A percentile compares a stretch with the other conserved stretches of the same genome.
phyloP scores from a whole-genome alignment of 1,140 invertebrate species.

The Heliconius melpomene region DNA sequence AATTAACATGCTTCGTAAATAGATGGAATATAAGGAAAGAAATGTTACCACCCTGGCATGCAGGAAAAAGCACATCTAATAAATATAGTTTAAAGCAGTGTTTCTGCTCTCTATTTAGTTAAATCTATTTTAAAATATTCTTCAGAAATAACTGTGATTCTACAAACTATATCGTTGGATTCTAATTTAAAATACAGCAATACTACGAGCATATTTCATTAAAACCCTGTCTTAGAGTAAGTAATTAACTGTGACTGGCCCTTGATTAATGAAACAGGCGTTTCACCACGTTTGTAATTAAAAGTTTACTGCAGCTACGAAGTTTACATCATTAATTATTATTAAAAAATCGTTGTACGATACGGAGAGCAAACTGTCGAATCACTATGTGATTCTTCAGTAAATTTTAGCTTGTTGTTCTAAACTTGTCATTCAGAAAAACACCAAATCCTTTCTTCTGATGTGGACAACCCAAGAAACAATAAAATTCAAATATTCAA shows the following conservation, averaged over 20 bases:
- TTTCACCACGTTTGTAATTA: neutral
- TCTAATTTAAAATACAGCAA: neutral
- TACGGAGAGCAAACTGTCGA: neutral
- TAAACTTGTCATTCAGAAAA: too few relatives aligned
- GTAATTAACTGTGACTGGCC: conserved; percentile 11
- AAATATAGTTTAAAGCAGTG: neutral
- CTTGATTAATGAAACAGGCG: conserved; percentile 3
- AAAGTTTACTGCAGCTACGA: neutral
- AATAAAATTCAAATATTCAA: too few relatives aligned
- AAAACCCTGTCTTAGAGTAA: conserved; percentile 1
- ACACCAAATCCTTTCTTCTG: too few relatives aligned
- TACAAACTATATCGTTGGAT: neutral
- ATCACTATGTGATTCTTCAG: neutral
- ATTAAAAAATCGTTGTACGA: neutral
- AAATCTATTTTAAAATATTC: neutral
- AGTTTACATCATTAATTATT: conserved; percentile 2
- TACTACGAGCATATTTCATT: neutral
- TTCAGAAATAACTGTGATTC: neutral
- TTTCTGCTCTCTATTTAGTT: neutral
- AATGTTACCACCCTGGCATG: too few relatives aligned
- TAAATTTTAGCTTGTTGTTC: too few relatives aligned
- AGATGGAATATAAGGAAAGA: too few relatives aligned
- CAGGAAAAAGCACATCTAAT: too few relatives aligned
- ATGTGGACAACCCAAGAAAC: too few relatives aligned
- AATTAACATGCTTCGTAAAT: too few relatives aligned